A percentile compares a stretch with the other conserved stretches of the same genome.
These are phyloP conservation scores for Turritopsis dohrnii DNA, from an alignment of 30 jellyfish, hydroid and myxozoan genomes.

Conservation along the genomic window DNA sequence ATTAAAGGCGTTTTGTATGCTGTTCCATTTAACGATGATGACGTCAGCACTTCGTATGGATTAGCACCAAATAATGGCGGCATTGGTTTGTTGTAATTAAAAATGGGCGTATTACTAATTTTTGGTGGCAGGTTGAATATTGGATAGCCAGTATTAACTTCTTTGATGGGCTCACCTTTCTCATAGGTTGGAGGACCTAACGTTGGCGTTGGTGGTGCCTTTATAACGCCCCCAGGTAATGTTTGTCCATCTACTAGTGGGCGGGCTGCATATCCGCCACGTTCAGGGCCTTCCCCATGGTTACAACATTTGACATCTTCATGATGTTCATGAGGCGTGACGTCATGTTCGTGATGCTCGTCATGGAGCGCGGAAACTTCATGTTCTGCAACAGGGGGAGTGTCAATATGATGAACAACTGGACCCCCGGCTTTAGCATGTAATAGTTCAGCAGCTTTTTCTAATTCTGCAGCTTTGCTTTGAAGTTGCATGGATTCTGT, in stretches of 20 bases:
- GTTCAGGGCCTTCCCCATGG: conserved; percentile 4
- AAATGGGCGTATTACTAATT: background rate
- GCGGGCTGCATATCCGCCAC: conserved; percentile 11
- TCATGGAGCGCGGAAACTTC: background rate
- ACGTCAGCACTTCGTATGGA: conserved; percentile 14
- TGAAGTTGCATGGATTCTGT: background rate
- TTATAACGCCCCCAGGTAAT: conserved; percentile 3
- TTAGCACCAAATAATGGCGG: conserved; percentile 7
- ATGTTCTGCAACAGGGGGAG: background rate
- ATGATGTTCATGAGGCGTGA: background rate
- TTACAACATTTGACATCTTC: background rate
- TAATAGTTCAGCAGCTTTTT: background rate
- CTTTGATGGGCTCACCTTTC: background rate
- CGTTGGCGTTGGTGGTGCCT: conserved; percentile 7
- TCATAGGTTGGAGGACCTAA: conserved; percentile 12
- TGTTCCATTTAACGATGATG: conserved; percentile 13
- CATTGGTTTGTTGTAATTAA: background rate
- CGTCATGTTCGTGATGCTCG: no score
- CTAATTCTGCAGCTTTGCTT: conserved; percentile 3
- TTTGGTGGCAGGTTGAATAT: background rate
- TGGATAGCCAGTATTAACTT: background rate
- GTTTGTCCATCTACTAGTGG: conserved; percentile 1
- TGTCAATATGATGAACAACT: background rate
- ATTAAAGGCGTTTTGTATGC: background rate
- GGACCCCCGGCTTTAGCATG: conserved; percentile 19